Evolutionary conservation across 1,140 invertebrate genomes (phyloP).

Genomic region (Drosophila quadrilineata): DNA sequence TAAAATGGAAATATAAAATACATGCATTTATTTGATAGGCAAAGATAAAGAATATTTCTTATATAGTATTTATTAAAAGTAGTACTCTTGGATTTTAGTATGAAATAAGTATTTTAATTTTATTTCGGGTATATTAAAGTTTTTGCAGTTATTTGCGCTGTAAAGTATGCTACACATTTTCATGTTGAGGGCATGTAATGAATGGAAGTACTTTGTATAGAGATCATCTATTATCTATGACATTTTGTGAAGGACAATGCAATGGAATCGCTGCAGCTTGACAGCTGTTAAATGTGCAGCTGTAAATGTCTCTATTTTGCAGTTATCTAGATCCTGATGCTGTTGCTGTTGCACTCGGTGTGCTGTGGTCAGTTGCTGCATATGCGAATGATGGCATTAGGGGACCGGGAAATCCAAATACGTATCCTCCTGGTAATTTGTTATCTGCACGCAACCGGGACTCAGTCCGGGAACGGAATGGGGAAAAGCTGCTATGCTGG

Average conservation of each 20-base stretch:
- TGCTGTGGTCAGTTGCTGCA: conserved; percentile 14
- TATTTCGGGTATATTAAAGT: too few relatives aligned
- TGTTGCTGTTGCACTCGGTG: conserved; percentile 5
- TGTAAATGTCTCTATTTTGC: conserved; percentile 27
- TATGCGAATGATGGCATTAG: conserved; percentile 30
- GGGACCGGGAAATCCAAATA: conserved; percentile 2
- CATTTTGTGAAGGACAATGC: not conserved
- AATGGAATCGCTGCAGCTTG: conserved; percentile 3
- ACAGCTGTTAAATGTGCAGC: conserved; percentile 20
- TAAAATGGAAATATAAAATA: not conserved
- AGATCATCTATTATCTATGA: conserved; percentile 2
- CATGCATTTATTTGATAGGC: not conserved
- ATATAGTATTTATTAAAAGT: too few relatives aligned
- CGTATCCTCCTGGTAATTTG: not conserved
- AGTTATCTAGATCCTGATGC: conserved; percentile 7
- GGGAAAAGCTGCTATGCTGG: not conserved
- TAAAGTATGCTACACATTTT: too few relatives aligned
- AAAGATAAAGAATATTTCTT: not conserved
- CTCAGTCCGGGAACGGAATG: too few relatives aligned
- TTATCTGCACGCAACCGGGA: conserved; percentile 2
- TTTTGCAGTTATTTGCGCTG: too few relatives aligned
- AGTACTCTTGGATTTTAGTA: too few relatives aligned
- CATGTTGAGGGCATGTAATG: too few relatives aligned
- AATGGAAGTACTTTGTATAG: too few relatives aligned
- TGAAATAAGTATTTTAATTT: too few relatives aligned